Percentiles rank a stretch among this genome's conserved stretches.
Evolutionary conservation across 2,888 invertebrate genomes (phyloP).

Genomic region (Leptinotarsa peninsularis): DNA sequence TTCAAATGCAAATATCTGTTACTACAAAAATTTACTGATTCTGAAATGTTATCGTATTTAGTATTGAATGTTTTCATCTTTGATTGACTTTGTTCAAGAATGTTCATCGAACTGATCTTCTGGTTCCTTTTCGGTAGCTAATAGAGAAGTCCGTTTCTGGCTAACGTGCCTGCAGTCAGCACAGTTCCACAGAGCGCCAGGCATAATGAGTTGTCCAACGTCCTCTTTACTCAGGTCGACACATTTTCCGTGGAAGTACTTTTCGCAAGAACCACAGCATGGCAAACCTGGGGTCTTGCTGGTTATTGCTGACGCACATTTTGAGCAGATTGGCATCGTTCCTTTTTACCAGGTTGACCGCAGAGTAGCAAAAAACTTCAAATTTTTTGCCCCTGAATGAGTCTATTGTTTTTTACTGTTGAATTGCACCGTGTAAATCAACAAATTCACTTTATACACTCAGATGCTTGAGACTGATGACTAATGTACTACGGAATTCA

Average conservation of each 20-base stretch:
- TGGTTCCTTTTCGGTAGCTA: too few species aligned
- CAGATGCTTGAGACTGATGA: constrained; percentile 6
- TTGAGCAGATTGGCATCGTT: constrained; percentile 18
- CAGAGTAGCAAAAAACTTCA: constrained; percentile 2
- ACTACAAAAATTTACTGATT: too few species aligned
- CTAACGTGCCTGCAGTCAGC: background rate
- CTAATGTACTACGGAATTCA: background rate
- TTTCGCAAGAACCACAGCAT: constrained; percentile 18
- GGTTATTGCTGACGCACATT: constrained; percentile 8
- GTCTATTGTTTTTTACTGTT: constrained; percentile 6
- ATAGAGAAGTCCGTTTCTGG: too few species aligned
- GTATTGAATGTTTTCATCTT: too few species aligned
- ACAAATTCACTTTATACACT: constrained; percentile 10
- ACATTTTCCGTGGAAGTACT: constrained; percentile 12
- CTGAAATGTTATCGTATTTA: too few species aligned
- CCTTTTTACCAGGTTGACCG: constrained; percentile 2
- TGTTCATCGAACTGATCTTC: too few species aligned
- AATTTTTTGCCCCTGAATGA: background rate
- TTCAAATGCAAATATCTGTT: too few species aligned
- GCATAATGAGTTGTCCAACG: background rate
- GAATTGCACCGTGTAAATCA: constrained; percentile 12
- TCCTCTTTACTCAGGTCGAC: constrained; percentile 8
- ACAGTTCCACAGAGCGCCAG: constrained; percentile 10
- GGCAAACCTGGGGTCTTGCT: constrained; percentile 16
- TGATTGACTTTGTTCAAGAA: too few species aligned